These are phyloP conservation scores for Trichoplax adhaerens DNA, from an alignment of 37 sponge, comb jelly and placozoan species.

Conservation along the genomic window DNA sequence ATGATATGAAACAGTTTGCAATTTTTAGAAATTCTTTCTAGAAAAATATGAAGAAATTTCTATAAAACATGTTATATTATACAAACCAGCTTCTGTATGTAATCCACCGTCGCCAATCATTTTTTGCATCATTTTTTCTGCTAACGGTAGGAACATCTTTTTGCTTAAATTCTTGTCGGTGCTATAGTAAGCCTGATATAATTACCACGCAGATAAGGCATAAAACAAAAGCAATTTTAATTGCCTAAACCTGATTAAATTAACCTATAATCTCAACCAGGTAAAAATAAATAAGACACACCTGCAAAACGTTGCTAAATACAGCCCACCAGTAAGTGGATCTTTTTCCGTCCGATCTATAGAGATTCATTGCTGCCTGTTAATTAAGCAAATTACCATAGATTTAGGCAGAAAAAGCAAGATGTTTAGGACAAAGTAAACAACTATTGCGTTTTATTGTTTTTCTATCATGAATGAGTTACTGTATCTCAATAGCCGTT, in stretches of 20 bases:
- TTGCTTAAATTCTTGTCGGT: slow-evolving; percentile 16
- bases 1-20: too few relatives aligned
- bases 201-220: background rate
- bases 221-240: slow-evolving; percentile 2
- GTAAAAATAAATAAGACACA: slow-evolving; percentile 16
- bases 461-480: too few relatives aligned
- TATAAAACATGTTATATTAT: too few relatives aligned
- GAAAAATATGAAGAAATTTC: too few relatives aligned
- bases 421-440: too few relatives aligned
- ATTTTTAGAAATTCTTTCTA: too few relatives aligned
- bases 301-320: slow-evolving; percentile 93
- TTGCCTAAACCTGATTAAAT: slow-evolving; percentile 2
- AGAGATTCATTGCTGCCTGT: background rate
- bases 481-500: too few relatives aligned
- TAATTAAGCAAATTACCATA: background rate
- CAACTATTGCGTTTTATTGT: too few relatives aligned
- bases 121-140: slow-evolving; percentile 65
- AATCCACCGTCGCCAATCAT: too few relatives aligned
- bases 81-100: too few relatives aligned
- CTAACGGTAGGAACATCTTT: slow-evolving; percentile 54
- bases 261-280: background rate
- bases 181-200: slow-evolving; percentile 21
- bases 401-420: too few relatives aligned
- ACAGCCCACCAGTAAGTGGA: slow-evolving; percentile 93
- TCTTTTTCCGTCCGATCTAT: slow-evolving; percentile 22